Base-by-base conservation (phyloP, 2,797 vertebrate genomes). In the Anolis apletophallus region DNA sequence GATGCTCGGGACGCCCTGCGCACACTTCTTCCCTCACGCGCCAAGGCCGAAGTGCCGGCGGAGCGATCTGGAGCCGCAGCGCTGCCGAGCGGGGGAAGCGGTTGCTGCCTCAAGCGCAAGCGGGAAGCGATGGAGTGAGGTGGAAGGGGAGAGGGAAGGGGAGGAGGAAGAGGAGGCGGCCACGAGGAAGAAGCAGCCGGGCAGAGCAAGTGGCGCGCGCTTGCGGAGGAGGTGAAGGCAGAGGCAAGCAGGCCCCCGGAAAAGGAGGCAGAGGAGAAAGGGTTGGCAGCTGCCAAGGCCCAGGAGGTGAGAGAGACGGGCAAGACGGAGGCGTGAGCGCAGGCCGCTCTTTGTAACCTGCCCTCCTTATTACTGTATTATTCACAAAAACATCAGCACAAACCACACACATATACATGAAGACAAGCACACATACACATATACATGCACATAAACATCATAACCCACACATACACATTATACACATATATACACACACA, bases 1-100 rank as follows among this genome's bases (percentile, higher is more conserved):
- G 34, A 64, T 91, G 69, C 93, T 94, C 75, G 92, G 94, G 84
- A 93, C 93, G 87, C 93, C 94, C 3, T 87, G 90, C 83, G 96
- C 96, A 77, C 93, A 92, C 88, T 74, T 83, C 3, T 80, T 89
- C 71, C 77, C 90, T 21, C 88, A 88, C 85, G 80, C 87, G 81
- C 74, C 91, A 9, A 34, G 88, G 0, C 81, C 92, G 32, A 89
- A 85, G 46, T 91, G 85, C 40, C 77, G 80, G 29, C 71, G 87
- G 64, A 46, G 32, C 40, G 88, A 89, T 46, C 34, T 78, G 34
- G 79, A 83, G 34, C 55, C 21, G 14, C 34, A 5, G 64, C 61
- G 29, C 3, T 17, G 59, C 71, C 34, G 26, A 1, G 29, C 2
- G 7, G 7, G 13, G 21, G 16, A 16, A 9, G 9, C 46, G 46